Evolutionary conservation across 2,888 invertebrate species (phyloP).

Genomic region (Tethea ocularis): DNA sequence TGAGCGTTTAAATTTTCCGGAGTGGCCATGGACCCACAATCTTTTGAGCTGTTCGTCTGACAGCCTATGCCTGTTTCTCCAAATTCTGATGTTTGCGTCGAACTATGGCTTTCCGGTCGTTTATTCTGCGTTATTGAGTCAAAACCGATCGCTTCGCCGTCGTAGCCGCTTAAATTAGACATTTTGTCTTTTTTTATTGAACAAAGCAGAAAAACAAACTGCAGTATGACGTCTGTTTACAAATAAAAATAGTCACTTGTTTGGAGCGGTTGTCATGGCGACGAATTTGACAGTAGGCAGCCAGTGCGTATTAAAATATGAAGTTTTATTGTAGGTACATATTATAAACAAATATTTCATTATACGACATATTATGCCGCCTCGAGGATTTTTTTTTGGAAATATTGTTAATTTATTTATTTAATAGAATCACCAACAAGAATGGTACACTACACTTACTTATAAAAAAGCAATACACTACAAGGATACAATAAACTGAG

Average conservation of each 20-base stretch:
- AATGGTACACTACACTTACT: no score
- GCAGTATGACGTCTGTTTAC: conserved; percentile 3
- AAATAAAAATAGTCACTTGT: conserved; percentile 11
- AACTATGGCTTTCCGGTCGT: conserved; percentile 37
- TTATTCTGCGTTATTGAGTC: conserved; percentile 52
- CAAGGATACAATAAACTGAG: no score
- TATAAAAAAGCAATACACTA: no score
- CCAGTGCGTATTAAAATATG: background rate
- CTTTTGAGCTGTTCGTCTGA: conserved; percentile 53
- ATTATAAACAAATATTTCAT: no score
- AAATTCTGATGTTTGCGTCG: conserved; percentile 65
- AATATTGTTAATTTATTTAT: no score
- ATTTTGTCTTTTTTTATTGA: conserved; percentile 36
- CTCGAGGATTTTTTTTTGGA: no score
- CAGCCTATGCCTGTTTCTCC: conserved; percentile 44
- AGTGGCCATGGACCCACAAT: conserved; percentile 50
- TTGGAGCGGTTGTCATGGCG: conserved; percentile 16
- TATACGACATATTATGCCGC: no score
- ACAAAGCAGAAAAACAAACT: background rate
- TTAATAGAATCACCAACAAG: no score
- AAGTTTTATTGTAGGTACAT: no score
- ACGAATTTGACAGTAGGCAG: background rate
- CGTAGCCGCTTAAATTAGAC: conserved; percentile 69
- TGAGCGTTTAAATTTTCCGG: conserved; percentile 55
- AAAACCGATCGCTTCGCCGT: conserved; percentile 68